Conservation (phyloP, 2,113 vertebrate genomes). For the Sturnus vulgaris region DNA sequence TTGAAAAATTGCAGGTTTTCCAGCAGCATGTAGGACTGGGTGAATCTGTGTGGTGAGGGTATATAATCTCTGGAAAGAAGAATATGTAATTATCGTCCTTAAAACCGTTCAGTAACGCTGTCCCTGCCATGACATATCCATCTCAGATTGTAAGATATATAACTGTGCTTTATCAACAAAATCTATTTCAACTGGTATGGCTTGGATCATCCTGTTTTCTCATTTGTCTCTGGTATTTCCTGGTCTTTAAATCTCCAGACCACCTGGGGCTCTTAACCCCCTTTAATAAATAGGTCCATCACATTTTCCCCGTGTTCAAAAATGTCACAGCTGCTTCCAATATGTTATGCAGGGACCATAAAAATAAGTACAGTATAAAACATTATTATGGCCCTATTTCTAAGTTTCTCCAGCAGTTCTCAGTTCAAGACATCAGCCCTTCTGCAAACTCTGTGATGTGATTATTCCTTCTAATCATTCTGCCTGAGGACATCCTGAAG, state of each 20-base stretch:
- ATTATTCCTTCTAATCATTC: not conserved
- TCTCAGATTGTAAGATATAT: not conserved
- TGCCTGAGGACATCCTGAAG: not conserved
- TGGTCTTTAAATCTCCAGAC: constrained; percentile 50
- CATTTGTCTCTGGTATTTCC: constrained; percentile 59
- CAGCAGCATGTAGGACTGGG: not conserved
- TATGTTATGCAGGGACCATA: constrained; percentile 17
- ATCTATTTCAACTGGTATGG: constrained; percentile 36
- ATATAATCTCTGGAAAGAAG: not conserved
- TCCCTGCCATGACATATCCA: not conserved
- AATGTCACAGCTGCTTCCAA: constrained; percentile 60
- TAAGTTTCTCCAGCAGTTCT: not conserved
- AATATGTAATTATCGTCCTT: not conserved
- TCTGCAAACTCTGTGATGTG: not conserved
- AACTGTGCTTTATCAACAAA: constrained; percentile 37
- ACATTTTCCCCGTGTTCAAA: not conserved
- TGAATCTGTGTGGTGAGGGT: not conserved
- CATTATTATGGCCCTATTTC: constrained; percentile 15
- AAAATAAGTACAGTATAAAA: constrained; percentile 50
- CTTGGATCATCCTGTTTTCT: constrained; percentile 47
- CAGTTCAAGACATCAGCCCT: not conserved
- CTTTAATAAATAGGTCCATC: constrained; percentile 57
- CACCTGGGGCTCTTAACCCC: constrained; percentile 50
- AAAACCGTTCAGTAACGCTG: not conserved
- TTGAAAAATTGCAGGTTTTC: not conserved